Evolutionary conservation across 2,797 vertebrate species (phyloP), one percentile per base, ranked within the genome.

Genomic region (Emys orbicularis): DNA sequence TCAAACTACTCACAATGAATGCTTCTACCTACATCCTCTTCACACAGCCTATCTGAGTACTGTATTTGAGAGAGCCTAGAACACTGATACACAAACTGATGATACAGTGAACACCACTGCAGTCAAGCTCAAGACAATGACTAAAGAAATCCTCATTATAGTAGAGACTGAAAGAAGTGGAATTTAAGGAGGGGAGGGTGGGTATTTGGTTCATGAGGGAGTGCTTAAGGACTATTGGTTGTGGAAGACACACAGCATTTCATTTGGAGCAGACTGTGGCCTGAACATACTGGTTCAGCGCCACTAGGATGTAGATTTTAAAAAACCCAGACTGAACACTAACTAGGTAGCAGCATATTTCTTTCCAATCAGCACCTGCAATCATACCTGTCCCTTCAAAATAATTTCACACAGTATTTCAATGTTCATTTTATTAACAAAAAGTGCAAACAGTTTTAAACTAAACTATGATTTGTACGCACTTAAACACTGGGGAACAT

Each of bases 381-480:
- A 0, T 19, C 54, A 61, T 4, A 37, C 59, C n/a, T 2, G 16
- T 13, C 37, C 31, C 93, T 85, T 90, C 81, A 89, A 47, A 2
- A 8, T 49, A 82, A n/a, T 74, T 19, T 53, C 56, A 47, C 34
- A 34, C 4, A 52, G 57, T 83, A 65, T 91, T 97, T 93, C 92
- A 97, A 97, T 93, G 96, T 97, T 98, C 92, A 97, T 98, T 98
- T 98, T 98, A 98, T 98, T 98, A 98, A 97, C 98, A 98, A 98
- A 97, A 96, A 98, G 97, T 98, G 98, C 96, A 98, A 98, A 98
- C 98, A 97, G 93, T 97, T 98, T 97, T 53, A 94, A 93, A 95
- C 88, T 93, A 95, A 97, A 95, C 92, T 93, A 97, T 2, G 92
- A 97, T 96, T 96, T 68, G 91, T 95, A 98, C 89, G 94, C 95